Percentiles rank a stretch among this genome's conserved stretches.
These are phyloP conservation scores for Drosophila arizonae DNA, from an alignment of 1,140 invertebrate species.

Conservation along the genomic window DNA sequence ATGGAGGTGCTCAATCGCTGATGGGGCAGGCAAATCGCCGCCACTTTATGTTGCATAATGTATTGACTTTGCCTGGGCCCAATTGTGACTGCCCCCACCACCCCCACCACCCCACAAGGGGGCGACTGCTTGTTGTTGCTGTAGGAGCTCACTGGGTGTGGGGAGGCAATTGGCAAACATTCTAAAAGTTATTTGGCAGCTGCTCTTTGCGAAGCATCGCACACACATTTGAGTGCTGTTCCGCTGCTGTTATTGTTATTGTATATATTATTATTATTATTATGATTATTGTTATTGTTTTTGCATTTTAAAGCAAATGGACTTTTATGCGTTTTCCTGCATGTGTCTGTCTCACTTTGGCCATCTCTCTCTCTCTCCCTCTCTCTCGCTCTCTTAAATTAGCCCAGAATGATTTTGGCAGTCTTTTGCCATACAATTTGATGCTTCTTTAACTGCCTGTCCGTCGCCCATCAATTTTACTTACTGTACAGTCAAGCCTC, in stretches of 20 bases:
- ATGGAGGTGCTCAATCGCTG: constrained; percentile 33
- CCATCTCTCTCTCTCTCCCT: not conserved
- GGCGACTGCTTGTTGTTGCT: not conserved
- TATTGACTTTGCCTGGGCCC: constrained; percentile 42
- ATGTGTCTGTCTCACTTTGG: not conserved
- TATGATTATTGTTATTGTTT: constrained; percentile 73
- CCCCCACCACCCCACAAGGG: not conserved
- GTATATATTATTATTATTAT: constrained; percentile 58
- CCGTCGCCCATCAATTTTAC: constrained; percentile 68
- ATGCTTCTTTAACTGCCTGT: constrained; percentile 66
- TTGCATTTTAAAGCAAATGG: constrained; percentile 72
- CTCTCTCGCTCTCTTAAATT: constrained; percentile 36
- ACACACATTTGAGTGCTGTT: constrained; percentile 30
- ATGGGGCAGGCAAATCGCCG: constrained; percentile 24
- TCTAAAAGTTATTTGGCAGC: constrained; percentile 52
- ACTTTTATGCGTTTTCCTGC: constrained; percentile 35
- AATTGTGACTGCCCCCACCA: constrained; percentile 26
- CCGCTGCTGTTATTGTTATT: constrained; percentile 65
- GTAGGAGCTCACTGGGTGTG: not conserved
- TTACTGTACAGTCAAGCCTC: constrained; percentile 41
- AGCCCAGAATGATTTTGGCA: constrained; percentile 50
- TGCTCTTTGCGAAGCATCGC: constrained; percentile 36
- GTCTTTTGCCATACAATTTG: constrained; percentile 38
- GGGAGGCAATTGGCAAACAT: constrained; percentile 37
- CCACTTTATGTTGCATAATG: constrained; percentile 48